A percentile compares a stretch with the other conserved stretches of the same genome.
These are phyloP conservation scores for Ahaetulla prasina DNA, from an alignment of 2,113 vertebrate genomes.

Conservation along the genomic window DNA sequence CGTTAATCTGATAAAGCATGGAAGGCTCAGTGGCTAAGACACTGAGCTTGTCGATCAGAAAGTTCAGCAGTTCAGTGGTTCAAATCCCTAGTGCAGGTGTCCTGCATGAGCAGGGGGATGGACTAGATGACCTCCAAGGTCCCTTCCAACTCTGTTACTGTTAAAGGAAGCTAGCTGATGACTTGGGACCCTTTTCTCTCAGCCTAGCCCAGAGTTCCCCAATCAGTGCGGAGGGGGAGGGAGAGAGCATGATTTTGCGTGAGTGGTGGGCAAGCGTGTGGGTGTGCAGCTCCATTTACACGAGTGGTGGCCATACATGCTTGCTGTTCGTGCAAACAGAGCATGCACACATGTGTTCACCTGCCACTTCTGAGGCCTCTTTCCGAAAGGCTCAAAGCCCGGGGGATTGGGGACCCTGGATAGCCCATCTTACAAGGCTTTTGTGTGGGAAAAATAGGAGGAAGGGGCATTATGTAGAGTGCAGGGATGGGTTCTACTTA, in stretches of 20 bases:
- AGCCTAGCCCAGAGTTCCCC: neutral
- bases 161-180: neutral
- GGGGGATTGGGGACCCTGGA: neutral
- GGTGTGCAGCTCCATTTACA: neutral
- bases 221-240: neutral
- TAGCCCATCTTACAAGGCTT: neutral
- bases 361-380: accelerated
- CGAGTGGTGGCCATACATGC: neutral
- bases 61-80: too few relatives aligned
- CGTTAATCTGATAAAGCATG: too few relatives aligned
- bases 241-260: neutral
- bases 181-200: neutral
- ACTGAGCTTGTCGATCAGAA: too few relatives aligned
- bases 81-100: too few relatives aligned
- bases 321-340: neutral
- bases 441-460: neutral
- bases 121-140: too few relatives aligned
- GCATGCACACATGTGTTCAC: neutral
- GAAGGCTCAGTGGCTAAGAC: neutral
- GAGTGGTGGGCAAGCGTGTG: accelerated
- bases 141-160: too few relatives aligned
- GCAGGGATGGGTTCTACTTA: too few relatives aligned
- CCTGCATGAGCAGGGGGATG: too few relatives aligned
- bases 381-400: neutral
- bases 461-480: neutral